Conservation (phyloP, 2,113 vertebrate genomes). For the Alouatta palliata region DNA sequence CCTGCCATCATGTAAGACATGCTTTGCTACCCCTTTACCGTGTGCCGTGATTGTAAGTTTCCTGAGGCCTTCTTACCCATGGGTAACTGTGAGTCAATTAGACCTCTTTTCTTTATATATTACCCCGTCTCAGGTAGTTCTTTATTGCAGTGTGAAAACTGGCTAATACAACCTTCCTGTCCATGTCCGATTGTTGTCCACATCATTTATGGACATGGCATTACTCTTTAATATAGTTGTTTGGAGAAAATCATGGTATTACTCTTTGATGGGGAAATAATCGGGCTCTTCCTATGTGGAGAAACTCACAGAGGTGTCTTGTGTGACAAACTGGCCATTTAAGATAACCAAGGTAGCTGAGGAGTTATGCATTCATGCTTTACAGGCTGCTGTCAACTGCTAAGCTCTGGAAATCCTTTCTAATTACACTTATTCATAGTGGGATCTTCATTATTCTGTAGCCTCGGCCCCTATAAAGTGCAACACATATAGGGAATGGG, state of each 20-base stretch:
- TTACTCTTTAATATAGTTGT: background rate
- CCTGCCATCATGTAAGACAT: too few species aligned
- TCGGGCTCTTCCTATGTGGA: background rate
- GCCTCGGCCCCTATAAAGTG: background rate
- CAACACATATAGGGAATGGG: too few species aligned
- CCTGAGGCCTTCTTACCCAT: too few species aligned
- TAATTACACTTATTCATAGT: background rate
- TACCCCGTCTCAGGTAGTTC: too few species aligned
- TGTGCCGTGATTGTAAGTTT: too few species aligned
- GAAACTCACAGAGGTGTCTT: background rate
- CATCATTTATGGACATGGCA: background rate
- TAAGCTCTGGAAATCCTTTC: background rate
- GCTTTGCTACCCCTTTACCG: too few species aligned
- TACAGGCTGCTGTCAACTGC: background rate
- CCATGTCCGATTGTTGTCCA: background rate
- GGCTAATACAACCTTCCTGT: too few species aligned
- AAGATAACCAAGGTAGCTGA: background rate
- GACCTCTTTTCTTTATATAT: too few species aligned
- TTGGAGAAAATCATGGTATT: background rate
- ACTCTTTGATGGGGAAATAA: background rate
- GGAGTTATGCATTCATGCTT: fast-evolving
- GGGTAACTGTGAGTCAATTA: too few species aligned
- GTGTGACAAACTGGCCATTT: background rate
- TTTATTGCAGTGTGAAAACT: too few species aligned
- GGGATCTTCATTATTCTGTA: background rate